A percentile compares a stretch with the other conserved stretches of the same genome.
Conservation (phyloP, 2,888 invertebrate genomes). For the Athalia circularis region DNA sequence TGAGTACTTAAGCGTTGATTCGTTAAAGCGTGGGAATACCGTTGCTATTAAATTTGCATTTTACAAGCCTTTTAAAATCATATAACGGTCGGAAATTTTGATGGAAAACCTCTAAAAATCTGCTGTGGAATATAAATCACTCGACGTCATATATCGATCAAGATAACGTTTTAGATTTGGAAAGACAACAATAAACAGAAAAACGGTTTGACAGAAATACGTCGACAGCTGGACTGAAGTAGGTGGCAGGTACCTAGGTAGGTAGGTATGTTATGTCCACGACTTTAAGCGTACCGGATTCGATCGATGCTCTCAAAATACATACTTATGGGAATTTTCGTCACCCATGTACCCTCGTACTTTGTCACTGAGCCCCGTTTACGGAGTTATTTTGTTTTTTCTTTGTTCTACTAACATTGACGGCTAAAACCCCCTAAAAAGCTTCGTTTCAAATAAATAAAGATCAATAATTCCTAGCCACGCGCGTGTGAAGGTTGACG, state of each 20-base stretch:
- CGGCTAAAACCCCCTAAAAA: neutral
- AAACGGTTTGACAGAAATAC: too few relatives aligned
- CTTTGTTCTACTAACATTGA: neutral
- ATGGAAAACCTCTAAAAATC: neutral
- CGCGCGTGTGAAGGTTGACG: neutral
- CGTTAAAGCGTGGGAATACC: slow-evolving; percentile 8
- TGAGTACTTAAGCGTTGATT: slow-evolving; percentile 26
- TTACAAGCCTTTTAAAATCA: slow-evolving; percentile 36
- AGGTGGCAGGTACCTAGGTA: too few relatives aligned
- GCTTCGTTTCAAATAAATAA: neutral
- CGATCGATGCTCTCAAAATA: too few relatives aligned
- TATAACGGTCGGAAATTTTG: slow-evolving; percentile 17
- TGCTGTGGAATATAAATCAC: neutral
- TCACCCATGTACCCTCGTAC: too few relatives aligned
- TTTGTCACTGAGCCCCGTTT: too few relatives aligned
- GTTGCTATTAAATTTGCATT: slow-evolving; percentile 32
- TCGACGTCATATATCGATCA: neutral
- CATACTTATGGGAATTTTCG: too few relatives aligned
- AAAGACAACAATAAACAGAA: too few relatives aligned
- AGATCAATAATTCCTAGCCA: neutral
- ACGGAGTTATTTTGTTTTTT: too few relatives aligned
- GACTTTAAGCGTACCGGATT: too few relatives aligned
- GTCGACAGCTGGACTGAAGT: too few relatives aligned
- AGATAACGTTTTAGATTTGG: too few relatives aligned
- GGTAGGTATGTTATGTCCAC: too few relatives aligned